Percentiles rank a stretch among this genome's conserved stretches.
Conservation (phyloP, 2,113 vertebrate species). For the Pachyramphus minor region DNA sequence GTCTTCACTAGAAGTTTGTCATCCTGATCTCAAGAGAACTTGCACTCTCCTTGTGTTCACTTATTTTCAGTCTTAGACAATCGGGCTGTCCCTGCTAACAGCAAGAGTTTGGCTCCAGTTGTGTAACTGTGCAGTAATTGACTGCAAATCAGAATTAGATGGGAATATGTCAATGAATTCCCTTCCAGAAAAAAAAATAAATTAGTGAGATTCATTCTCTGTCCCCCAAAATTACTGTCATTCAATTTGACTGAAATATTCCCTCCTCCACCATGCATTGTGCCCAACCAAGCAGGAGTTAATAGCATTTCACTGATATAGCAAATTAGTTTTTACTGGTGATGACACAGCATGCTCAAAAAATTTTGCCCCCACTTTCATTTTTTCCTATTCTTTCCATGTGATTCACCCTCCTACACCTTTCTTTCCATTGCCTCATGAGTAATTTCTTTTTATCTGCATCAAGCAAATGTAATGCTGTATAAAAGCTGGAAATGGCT, state of each 20-base stretch:
- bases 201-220: neutral
- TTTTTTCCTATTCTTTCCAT: constrained; percentile 26
- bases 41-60: neutral
- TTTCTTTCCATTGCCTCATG: constrained; percentile 16
- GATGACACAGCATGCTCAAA: constrained; percentile 37
- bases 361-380: constrained; percentile 10
- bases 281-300: neutral
- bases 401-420: constrained; percentile 59
- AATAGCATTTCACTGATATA: neutral
- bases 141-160: neutral
- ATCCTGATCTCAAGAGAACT: neutral
- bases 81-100: neutral
- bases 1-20: neutral
- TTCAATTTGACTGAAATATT: neutral
- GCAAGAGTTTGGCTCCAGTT: neutral
- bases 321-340: constrained; percentile 3
- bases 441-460: constrained; percentile 50
- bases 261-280: neutral
- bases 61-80: neutral
- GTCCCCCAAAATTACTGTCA: neutral
- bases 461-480: neutral
- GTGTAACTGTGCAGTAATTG: neutral
- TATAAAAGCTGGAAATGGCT: constrained; percentile 16
- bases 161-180: neutral
- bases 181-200: neutral